Percentiles rank a stretch among this genome's conserved stretches.
Evolutionary conservation across 2,888 invertebrate species (phyloP).

Genomic region (Hirudinaria manillensis): DNA sequence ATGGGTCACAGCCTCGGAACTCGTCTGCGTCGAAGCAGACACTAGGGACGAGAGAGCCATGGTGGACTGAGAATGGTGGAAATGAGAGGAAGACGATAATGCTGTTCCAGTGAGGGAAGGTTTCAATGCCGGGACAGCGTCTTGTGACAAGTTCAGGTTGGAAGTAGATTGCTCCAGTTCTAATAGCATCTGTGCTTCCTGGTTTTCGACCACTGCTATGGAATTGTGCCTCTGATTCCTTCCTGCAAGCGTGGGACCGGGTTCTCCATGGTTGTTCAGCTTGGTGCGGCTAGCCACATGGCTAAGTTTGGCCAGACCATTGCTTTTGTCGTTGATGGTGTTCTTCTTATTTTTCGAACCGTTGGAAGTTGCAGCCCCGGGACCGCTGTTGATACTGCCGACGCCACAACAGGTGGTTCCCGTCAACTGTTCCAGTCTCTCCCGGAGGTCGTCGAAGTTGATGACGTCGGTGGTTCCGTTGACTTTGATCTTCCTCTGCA

Average conservation of each 20-base stretch:
- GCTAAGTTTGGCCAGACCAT: neutral
- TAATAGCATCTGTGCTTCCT: neutral
- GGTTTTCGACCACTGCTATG: neutral
- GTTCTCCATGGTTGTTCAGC: neutral
- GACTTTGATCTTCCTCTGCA: conserved; percentile 11
- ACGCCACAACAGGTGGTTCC: neutral
- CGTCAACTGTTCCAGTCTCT: conserved; percentile 15
- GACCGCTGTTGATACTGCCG: neutral
- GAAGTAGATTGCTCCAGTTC: neutral
- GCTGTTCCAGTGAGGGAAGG: neutral
- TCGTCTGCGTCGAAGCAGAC: neutral
- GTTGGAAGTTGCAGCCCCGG: neutral
- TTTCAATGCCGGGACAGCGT: neutral
- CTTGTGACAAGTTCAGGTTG: neutral
- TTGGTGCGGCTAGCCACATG: no score
- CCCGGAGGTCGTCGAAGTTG: conserved; percentile 8
- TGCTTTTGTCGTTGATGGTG: neutral
- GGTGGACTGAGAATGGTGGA: conserved; percentile 7
- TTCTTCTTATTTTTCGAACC: conserved; percentile 11
- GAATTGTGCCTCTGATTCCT: conserved; percentile 11
- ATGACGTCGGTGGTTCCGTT: neutral
- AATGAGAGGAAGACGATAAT: neutral
- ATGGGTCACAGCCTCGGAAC: neutral
- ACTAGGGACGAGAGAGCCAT: conserved; percentile 5
- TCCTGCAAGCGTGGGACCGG: neutral